A percentile compares a stretch with the other conserved stretches of the same genome.
Conservation (phyloP, 2,113 vertebrate genomes). For the Sialia sialis region DNA sequence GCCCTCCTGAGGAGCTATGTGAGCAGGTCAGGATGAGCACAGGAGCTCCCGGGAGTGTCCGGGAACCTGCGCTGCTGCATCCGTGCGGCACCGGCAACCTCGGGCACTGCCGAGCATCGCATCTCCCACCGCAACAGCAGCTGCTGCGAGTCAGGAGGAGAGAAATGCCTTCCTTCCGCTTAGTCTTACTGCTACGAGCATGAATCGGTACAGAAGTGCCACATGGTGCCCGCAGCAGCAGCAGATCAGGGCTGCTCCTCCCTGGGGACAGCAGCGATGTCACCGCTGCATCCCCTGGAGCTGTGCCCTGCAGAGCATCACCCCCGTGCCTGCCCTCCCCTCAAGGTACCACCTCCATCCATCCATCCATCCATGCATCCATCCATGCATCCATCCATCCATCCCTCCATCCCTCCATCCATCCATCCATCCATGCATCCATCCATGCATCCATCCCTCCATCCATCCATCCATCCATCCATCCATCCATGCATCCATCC, state of each 20-base stretch:
- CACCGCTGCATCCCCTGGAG: rapidly evolving
- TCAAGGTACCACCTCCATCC: rapidly evolving
- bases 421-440: background rate
- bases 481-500: no score
- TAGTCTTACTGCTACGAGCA: rapidly evolving
- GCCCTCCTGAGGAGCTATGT: background rate
- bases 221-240: rapidly evolving
- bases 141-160: rapidly evolving
- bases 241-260: background rate
- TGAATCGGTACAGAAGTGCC: background rate
- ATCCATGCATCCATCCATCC: background rate
- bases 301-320: background rate
- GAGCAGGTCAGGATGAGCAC: background rate
- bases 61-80: rapidly evolving
- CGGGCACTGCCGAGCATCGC: rapidly evolving
- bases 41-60: rapidly evolving
- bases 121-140: rapidly evolving
- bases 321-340: background rate
- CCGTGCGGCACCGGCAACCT: background rate
- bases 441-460: background rate
- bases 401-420: background rate
- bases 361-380: no score
- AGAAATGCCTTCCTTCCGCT: background rate
- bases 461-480: rapidly evolving
- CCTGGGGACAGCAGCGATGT: rapidly evolving